A percentile compares a stretch with the other conserved stretches of the same genome.
Evolutionary conservation across 1,140 invertebrate genomes (phyloP).

Genomic region (Saccostrea cuccullata): DNA sequence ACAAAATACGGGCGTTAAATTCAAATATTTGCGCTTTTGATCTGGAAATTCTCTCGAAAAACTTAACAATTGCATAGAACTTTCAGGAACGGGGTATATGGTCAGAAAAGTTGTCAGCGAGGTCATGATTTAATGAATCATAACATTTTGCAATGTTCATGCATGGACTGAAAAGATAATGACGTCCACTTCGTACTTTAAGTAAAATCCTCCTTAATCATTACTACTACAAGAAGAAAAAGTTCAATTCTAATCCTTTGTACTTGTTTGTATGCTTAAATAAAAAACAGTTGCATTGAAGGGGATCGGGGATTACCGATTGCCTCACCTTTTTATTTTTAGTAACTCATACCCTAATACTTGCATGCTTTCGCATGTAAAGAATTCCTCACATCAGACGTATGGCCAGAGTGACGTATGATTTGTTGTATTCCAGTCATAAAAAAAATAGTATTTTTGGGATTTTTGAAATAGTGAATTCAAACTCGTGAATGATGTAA

Average conservation of each 20-base stretch:
- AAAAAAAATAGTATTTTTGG: too few relatives aligned
- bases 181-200: not conserved
- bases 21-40: conserved; percentile 6
- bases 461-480: too few relatives aligned
- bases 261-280: not conserved
- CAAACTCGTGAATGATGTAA: too few relatives aligned
- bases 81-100: not conserved
- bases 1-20: not conserved
- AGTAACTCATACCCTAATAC: too few relatives aligned
- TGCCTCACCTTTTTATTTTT: too few relatives aligned
- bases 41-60: not conserved
- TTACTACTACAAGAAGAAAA: not conserved
- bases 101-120: not conserved
- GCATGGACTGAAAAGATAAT: not conserved
- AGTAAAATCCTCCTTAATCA: not conserved
- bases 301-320: too few relatives aligned
- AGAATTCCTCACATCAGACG: too few relatives aligned
- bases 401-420: too few relatives aligned
- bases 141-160: not conserved
- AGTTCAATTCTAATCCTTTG: not conserved
- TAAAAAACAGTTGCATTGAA: not conserved
- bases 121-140: not conserved
- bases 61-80: not conserved
- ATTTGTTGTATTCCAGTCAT: too few relatives aligned
- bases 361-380: too few relatives aligned